A percentile compares a stretch with the other conserved stretches of the same genome.
Conservation (phyloP, 2,113 vertebrate genomes). For the Dinomys branickii region DNA sequence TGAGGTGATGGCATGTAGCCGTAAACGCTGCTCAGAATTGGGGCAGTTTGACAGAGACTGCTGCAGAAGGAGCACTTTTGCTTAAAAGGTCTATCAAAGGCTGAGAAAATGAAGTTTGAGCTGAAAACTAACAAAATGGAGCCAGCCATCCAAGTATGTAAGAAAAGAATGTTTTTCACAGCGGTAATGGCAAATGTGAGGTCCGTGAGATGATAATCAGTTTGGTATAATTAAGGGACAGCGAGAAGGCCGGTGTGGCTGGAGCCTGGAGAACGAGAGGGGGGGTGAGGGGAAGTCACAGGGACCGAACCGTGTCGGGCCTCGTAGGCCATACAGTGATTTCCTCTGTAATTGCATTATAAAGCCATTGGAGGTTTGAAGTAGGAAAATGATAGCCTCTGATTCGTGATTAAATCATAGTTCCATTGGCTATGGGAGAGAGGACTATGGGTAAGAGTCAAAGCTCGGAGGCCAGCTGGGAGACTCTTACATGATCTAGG, state of each 20-base stretch:
- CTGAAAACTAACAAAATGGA: not conserved
- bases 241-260: not conserved
- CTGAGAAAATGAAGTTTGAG: constrained; percentile 21
- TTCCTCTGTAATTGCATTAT: not conserved
- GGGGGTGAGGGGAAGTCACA: not conserved
- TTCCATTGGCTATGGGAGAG: not conserved
- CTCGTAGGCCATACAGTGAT: not conserved
- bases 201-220: not conserved
- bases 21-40: not conserved
- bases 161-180: not conserved
- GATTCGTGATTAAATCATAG: not conserved
- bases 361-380: not conserved
- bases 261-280: not conserved
- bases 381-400: not conserved
- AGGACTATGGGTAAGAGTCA: not conserved
- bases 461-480: not conserved
- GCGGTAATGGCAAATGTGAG: not conserved
- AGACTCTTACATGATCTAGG: not conserved
- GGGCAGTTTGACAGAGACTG: not conserved
- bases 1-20: not conserved
- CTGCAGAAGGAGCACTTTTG: not conserved
- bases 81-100: not conserved
- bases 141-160: not conserved
- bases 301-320: not conserved
- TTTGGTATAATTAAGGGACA: constrained; percentile 12